Base-by-base conservation (phyloP, 1,140 invertebrate species). In the Mycetomoellerius zeteki region DNA sequence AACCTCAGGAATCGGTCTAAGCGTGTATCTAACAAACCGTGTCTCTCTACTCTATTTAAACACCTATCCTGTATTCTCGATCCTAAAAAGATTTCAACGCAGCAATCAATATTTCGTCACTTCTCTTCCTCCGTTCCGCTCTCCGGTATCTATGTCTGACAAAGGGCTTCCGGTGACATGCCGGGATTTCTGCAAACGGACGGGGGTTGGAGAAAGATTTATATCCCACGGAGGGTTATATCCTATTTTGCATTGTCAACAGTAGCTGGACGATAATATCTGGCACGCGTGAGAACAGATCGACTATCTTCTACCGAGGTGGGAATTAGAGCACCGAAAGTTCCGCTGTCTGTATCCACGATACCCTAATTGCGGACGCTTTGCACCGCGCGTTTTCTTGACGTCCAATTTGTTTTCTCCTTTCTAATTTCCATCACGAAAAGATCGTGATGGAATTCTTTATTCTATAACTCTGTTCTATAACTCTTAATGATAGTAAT, bases 271-370 rank as follows among this genome's bases (percentile, higher is more conserved):
- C 60, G 76, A 88, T 89, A 81, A 85, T 75, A 89, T 89, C 88
- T 65, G 27, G 77, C 52, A 30, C 73, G 47, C 80, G 88, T 88
- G 86, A 65, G 80, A 89, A 89, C 37, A 27, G 62, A 88, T 85
- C 2, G 37, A 14, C 2, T 80, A 91, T 86, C 80, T 50, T 72
- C 69, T 43, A 43, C n/a, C 37, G 37, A 84, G 37, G 58, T 91
- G 90, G 81, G 90, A 91, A 91, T 84, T 87, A 62, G 90, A 91
- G 73, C 88, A 37, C 67, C 84, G 88, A 91, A 86, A 90, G 81
- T 88, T 30, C 69, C 58, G 87, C 69, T 84, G 37, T 58, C 72
- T 43, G 7, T 27, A 54, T 81, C 52, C 43, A 73, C 27, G 54
- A 81, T 43, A 60, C 62, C 12, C 64, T 84, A 85, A 85, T 85